Evolutionary conservation across 2,888 invertebrate species (phyloP).

Genomic region (Cabera pusaria): DNA sequence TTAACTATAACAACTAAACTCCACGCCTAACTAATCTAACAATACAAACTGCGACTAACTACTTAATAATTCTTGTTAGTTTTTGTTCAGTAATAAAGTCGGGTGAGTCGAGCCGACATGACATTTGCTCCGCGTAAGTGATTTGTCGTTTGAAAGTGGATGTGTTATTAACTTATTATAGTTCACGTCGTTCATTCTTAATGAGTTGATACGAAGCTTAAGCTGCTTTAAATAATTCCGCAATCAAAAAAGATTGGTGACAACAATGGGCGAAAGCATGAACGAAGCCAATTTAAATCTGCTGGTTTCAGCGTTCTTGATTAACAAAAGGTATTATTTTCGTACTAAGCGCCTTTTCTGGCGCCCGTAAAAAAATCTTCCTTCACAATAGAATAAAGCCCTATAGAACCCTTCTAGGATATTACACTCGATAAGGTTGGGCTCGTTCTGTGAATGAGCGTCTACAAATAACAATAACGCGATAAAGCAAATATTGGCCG

Average conservation of each 20-base stretch:
- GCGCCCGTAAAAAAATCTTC: constrained; percentile 35
- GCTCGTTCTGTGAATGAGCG: constrained; percentile 41
- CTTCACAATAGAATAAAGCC: constrained; percentile 40
- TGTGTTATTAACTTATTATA: constrained; percentile 33
- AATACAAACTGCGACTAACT: constrained; percentile 34
- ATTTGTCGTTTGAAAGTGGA: constrained; percentile 38
- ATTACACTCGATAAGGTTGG: constrained; percentile 45
- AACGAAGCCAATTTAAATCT: constrained; percentile 3
- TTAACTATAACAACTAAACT: constrained; percentile 17
- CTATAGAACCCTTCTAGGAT: constrained; percentile 44
- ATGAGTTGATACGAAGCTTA: constrained; percentile 22
- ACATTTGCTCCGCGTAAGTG: constrained; percentile 47
- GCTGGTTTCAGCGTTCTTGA: constrained; percentile 11
- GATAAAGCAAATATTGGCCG: constrained; percentile 41
- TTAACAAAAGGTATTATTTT: constrained; percentile 23
- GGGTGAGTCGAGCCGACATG: constrained; percentile 29
- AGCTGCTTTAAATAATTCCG: constrained; percentile 17
- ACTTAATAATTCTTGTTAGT: constrained; percentile 37
- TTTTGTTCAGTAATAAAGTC: constrained; percentile 30
- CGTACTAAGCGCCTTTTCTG: constrained; percentile 31
- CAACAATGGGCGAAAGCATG: not conserved
- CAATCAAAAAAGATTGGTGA: constrained; percentile 7
- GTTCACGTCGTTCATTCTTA: constrained; percentile 21
- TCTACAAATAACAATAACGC: constrained; percentile 45
- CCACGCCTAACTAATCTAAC: constrained; percentile 19